Conservation (phyloP, 2,113 vertebrate species). For the Syrrhaptes paradoxus region DNA sequence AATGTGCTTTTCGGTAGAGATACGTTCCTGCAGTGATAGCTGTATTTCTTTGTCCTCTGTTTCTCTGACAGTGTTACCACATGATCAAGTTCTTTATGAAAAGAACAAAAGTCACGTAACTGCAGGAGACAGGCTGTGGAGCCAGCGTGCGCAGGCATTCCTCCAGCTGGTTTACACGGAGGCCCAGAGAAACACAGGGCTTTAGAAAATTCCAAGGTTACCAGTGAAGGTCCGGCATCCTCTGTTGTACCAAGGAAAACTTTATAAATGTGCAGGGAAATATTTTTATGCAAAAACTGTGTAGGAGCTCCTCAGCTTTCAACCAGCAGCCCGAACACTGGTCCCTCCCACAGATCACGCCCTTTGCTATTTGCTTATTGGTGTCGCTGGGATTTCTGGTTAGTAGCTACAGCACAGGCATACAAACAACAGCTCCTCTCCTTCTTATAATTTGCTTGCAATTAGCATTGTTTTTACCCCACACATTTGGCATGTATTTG, state of each 20-base stretch:
- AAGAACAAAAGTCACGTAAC: neutral
- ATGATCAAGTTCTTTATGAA: neutral
- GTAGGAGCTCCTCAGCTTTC: neutral
- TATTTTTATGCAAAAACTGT: neutral
- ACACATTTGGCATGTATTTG: neutral
- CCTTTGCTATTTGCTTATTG: neutral
- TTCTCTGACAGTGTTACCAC: neutral
- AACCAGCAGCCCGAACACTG: neutral
- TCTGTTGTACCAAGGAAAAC: neutral
- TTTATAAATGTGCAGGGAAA: neutral
- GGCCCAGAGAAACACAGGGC: neutral
- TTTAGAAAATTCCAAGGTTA: neutral
- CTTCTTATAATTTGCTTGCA: neutral
- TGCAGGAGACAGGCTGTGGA: neutral
- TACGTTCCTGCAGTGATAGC: neutral
- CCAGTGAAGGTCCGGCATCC: neutral
- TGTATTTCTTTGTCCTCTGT: neutral
- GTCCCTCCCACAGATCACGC: neutral
- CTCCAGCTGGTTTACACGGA: neutral
- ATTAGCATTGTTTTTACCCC: neutral
- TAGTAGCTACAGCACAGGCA: neutral
- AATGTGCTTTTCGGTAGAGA: neutral
- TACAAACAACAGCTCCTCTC: neutral
- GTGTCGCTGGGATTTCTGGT: neutral
- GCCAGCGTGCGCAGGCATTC: neutral